Conservation (phyloP, 2,113 vertebrate genomes). For the Pseudorhombus dupliciocellatus region DNA sequence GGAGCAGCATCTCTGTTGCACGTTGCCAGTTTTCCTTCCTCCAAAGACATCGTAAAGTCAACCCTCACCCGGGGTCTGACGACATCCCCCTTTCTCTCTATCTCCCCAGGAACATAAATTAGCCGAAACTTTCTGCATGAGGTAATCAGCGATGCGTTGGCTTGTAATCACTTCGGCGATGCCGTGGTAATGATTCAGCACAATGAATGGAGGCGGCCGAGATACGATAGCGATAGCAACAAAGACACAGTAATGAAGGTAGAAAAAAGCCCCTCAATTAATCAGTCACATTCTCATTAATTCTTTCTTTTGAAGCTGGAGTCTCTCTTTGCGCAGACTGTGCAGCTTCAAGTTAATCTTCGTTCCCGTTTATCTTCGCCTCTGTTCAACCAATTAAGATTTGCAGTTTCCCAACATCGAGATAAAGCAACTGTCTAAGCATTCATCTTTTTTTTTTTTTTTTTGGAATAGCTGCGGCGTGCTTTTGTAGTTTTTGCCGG, state of each 20-base stretch:
- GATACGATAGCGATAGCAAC: conserved; percentile 12
- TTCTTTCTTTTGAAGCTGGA: conserved; percentile 23
- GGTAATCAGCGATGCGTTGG: conserved; percentile 18
- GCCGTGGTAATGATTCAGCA: conserved; percentile 36
- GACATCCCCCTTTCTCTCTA: not conserved
- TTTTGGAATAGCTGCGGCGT: conserved; percentile 37
- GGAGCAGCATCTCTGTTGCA: not conserved
- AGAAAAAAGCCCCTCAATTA: conserved; percentile 41
- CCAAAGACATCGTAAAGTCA: not conserved
- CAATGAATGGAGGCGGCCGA: conserved; percentile 26
- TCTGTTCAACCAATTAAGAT: conserved; percentile 57
- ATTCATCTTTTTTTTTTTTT: conserved; percentile 57
- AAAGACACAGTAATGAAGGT: conserved; percentile 40
- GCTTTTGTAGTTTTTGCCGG: conserved; percentile 45
- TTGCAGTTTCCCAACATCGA: conserved; percentile 45
- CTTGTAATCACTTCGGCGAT: conserved; percentile 34
- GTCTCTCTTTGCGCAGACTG: conserved; percentile 24
- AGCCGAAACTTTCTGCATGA: conserved; percentile 21
- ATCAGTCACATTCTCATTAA: conserved; percentile 57
- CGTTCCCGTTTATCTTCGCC: conserved; percentile 34
- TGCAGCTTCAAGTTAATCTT: conserved; percentile 51
- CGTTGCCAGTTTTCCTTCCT: not conserved
- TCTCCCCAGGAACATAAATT: not conserved
- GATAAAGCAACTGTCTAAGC: conserved; percentile 48
- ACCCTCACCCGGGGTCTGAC: not conserved